A percentile compares a stretch with the other conserved stretches of the same genome.
Conservation (phyloP, 2,888 invertebrate species). For the Conchocele bisecta region DNA sequence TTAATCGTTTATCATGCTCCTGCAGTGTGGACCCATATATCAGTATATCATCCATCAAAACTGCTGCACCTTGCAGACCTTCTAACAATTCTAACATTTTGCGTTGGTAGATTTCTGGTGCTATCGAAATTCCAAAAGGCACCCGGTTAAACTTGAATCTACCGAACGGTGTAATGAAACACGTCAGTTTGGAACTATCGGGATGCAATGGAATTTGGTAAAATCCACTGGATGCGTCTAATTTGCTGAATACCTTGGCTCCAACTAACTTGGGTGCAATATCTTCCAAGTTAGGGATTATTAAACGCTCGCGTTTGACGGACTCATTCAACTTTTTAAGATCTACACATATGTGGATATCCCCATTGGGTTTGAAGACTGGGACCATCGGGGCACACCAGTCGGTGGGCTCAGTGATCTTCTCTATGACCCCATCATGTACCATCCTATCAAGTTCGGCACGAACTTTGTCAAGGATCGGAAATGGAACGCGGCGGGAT, state of each 20-base stretch:
- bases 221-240: constrained; percentile 51
- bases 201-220: constrained; percentile 45
- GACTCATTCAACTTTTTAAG: constrained; percentile 36
- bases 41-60: constrained; percentile 54
- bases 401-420: constrained; percentile 41
- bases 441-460: constrained; percentile 41
- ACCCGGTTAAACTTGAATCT: constrained; percentile 15
- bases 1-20: constrained; percentile 43
- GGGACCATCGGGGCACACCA: constrained; percentile 53
- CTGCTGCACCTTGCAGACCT: constrained; percentile 32
- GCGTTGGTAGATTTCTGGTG: constrained; percentile 50
- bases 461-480: constrained; percentile 21
- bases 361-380: constrained; percentile 41
- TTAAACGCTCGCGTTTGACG: constrained; percentile 33
- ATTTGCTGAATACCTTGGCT: constrained; percentile 40
- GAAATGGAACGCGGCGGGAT: constrained; percentile 27
- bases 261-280: constrained; percentile 33
- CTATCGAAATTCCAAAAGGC: constrained; percentile 42
- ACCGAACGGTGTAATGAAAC: constrained; percentile 45
- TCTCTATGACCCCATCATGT: constrained; percentile 33
- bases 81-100: constrained; percentile 37
- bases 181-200: constrained; percentile 28
- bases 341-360: constrained; percentile 47
- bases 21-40: constrained; percentile 30
- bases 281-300: constrained; percentile 49